phyloP scores from a whole-genome alignment of 2,888 invertebrate genomes.

The Andrena bucephala region DNA sequence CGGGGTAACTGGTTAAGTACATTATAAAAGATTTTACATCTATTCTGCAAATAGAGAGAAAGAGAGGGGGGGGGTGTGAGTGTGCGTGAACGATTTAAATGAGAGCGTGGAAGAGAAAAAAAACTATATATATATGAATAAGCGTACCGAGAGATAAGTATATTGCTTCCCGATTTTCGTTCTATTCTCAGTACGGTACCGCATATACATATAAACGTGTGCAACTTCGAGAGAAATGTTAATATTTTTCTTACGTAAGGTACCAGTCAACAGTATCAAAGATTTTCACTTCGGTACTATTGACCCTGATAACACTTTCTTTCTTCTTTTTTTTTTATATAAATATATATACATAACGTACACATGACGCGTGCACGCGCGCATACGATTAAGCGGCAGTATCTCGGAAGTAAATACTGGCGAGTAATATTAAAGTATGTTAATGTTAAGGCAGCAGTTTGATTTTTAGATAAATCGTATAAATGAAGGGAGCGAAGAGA shows the following conservation, averaged over 20 bases:
- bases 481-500: constrained; percentile 62
- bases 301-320: constrained; percentile 56
- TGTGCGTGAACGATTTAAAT: constrained; percentile 50
- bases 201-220: constrained; percentile 61
- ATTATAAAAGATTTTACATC: constrained; percentile 74
- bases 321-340: constrained; percentile 49
- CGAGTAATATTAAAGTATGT: constrained; percentile 59
- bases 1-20: constrained; percentile 52
- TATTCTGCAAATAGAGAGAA: constrained; percentile 66
- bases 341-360: constrained; percentile 50
- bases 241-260: constrained; percentile 72
- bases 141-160: constrained; percentile 63
- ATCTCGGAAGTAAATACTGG: constrained; percentile 55
- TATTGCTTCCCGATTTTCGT: constrained; percentile 71
- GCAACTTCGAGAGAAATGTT: constrained; percentile 67
- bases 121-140: constrained; percentile 38
- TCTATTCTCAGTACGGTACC: constrained; percentile 64
- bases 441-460: constrained; percentile 67
- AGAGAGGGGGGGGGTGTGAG: constrained; percentile 31
- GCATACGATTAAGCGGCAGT: constrained; percentile 51
- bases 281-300: constrained; percentile 55
- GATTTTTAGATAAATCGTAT: constrained; percentile 63
- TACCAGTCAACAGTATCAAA: constrained; percentile 63
- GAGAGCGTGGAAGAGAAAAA: constrained; percentile 49
- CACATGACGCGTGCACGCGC: constrained; percentile 39